These are phyloP conservation scores for Meta bourneti DNA, from an alignment of 2,888 invertebrate species.

Conservation along the genomic window DNA sequence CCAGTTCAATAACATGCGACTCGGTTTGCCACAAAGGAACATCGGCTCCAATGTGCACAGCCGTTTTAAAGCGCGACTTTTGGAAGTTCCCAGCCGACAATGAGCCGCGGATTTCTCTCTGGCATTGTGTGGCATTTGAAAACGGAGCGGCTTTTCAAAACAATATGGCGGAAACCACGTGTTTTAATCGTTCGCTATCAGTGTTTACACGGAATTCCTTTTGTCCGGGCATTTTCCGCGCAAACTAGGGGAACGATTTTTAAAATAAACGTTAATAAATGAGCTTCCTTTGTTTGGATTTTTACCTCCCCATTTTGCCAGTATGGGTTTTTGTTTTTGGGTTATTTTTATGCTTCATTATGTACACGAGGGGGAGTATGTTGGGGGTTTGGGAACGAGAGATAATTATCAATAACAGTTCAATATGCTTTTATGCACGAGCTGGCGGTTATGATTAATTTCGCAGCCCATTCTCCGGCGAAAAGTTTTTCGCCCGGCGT, in stretches of 20 bases:
- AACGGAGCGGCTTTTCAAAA: constrained; percentile 74
- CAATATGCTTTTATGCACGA: constrained; percentile 46
- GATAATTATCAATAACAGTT: constrained; percentile 76
- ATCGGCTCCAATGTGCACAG: constrained; percentile 40
- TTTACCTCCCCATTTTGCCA: constrained; percentile 37
- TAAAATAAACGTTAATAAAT: constrained; percentile 76
- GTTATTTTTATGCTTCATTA: constrained; percentile 68
- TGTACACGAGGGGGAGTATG: not conserved
- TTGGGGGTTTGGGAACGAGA: constrained; percentile 35
- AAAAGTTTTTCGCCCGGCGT: constrained; percentile 72
- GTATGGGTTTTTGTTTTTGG: constrained; percentile 53
- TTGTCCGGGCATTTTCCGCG: constrained; percentile 63
- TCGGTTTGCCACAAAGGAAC: constrained; percentile 42
- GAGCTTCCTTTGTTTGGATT: constrained; percentile 71
- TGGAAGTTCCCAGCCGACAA: constrained; percentile 37
- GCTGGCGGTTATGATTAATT: constrained; percentile 65
- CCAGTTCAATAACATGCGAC: constrained; percentile 58
- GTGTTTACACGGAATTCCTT: constrained; percentile 70
- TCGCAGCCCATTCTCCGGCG: constrained; percentile 31
- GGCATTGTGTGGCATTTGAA: constrained; percentile 69
- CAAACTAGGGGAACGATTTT: constrained; percentile 67
- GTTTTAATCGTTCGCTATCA: constrained; percentile 75
- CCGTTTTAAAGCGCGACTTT: constrained; percentile 24
- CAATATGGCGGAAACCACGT: constrained; percentile 77
- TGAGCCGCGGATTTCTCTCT: constrained; percentile 52